These are phyloP conservation scores for Porites lutea DNA, from an alignment of 64 coral and sea anemone genomes.

Conservation along the genomic window DNA sequence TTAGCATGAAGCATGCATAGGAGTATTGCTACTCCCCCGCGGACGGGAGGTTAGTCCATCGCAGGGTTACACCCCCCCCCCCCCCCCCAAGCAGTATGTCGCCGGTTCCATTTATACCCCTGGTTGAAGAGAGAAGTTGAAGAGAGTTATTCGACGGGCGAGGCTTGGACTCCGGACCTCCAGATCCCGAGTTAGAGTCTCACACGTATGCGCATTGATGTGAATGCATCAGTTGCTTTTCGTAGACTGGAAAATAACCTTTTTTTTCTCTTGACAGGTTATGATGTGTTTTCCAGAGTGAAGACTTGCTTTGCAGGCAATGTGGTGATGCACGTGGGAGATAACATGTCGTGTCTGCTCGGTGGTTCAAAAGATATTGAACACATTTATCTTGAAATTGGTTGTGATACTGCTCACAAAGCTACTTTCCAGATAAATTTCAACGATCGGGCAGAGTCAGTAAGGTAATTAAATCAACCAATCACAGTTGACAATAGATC, in stretches of 20 bases:
- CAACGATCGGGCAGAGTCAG: not conserved
- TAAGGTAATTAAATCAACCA: not conserved
- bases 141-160: too few relatives aligned
- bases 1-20: too few relatives aligned
- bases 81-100: too few relatives aligned
- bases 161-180: too few relatives aligned
- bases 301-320: not conserved
- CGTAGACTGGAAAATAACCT: not conserved
- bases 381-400: not conserved
- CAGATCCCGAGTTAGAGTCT: too few relatives aligned
- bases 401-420: not conserved
- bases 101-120: too few relatives aligned
- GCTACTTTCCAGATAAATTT: not conserved
- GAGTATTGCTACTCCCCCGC: too few relatives aligned
- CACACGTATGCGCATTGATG: not conserved
- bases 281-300: not conserved
- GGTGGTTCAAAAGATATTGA: not conserved
- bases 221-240: not conserved
- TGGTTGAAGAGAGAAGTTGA: too few relatives aligned
- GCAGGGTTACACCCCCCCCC: too few relatives aligned
- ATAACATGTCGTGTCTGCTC: not conserved
- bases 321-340: not conserved
- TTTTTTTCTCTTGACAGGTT: not conserved
- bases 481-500: too few relatives aligned
- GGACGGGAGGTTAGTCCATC: too few relatives aligned